These are phyloP conservation scores for Remorina albescens DNA, from an alignment of 2,797 vertebrate species.

Conservation along the genomic window DNA sequence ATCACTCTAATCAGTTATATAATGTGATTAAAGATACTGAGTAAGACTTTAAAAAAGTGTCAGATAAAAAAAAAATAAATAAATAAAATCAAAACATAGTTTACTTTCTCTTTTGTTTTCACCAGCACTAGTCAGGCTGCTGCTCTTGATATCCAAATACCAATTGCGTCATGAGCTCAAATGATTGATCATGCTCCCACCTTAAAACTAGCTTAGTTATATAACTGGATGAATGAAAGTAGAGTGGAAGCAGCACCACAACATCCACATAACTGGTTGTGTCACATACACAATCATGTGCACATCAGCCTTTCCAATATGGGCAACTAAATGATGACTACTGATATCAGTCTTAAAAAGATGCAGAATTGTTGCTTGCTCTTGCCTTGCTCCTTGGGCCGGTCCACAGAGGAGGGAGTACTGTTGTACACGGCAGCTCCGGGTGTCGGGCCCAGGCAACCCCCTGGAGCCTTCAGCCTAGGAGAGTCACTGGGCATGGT, in stretches of 20 bases:
- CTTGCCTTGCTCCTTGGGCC: slow-evolving; percentile 91
- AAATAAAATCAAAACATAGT: neutral
- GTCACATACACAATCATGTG: slow-evolving; percentile 14
- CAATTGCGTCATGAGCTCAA: slow-evolving; percentile 25
- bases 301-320: neutral
- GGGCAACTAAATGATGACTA: neutral
- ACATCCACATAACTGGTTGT: slow-evolving; percentile 55
- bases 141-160: slow-evolving; percentile 35
- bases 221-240: slow-evolving; percentile 61
- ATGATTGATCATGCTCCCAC: slow-evolving; percentile 48
- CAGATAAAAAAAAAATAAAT: too few species aligned
- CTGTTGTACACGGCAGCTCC: slow-evolving; percentile 92
- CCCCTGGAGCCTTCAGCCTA: slow-evolving; percentile 84
- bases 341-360: neutral
- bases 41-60: slow-evolving; percentile 2
- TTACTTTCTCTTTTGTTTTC: slow-evolving; percentile 35
- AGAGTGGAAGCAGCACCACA: slow-evolving; percentile 43
- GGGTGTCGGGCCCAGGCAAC: slow-evolving; percentile 90
- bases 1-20: neutral
- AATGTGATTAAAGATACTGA: slow-evolving; percentile 10
- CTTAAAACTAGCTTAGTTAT: slow-evolving; percentile 54
- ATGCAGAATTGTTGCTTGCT: neutral
- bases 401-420: slow-evolving; percentile 85
- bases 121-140: slow-evolving; percentile 21
- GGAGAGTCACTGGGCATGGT: slow-evolving; percentile 86